These are phyloP conservation scores for Eulacestoma nigropectus DNA, from an alignment of 2,113 vertebrate species.

Conservation along the genomic window DNA sequence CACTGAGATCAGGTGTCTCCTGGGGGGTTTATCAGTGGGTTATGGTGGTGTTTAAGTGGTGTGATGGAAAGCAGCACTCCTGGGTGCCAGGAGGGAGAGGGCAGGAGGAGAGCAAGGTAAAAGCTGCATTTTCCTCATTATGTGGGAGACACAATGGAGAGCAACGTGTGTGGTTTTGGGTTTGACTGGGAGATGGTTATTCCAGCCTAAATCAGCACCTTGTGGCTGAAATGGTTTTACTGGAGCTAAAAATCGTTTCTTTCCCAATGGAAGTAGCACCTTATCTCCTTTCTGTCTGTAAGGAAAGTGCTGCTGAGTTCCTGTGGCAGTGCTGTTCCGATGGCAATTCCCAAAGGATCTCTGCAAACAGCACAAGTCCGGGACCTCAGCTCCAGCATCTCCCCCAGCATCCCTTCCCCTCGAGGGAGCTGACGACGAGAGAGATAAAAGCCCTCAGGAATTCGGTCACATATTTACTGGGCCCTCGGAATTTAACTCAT, in stretches of 20 bases:
- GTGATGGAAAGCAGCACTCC: not conserved
- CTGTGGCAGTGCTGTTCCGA: not conserved
- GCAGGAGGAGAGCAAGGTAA: not conserved
- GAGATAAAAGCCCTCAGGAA: not conserved
- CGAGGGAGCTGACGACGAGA: not conserved
- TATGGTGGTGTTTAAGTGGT: not conserved
- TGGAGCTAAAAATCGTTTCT: not conserved
- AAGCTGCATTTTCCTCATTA: not conserved
- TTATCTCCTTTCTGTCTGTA: not conserved
- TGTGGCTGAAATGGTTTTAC: not conserved
- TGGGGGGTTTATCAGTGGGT: too few species aligned
- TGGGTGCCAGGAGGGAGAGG: not conserved
- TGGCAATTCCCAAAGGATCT: not conserved
- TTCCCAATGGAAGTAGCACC: not conserved
- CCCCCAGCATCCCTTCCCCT: not conserved
- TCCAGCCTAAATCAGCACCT: not conserved
- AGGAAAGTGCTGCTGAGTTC: not conserved
- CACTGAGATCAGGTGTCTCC: not conserved
- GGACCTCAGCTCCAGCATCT: not conserved
- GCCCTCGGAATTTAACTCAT: not conserved
- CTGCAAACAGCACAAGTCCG: not conserved
- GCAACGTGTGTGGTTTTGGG: fast-evolving
- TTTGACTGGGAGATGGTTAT: not conserved
- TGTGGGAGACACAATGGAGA: not conserved
- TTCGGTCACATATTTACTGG: not conserved